Evolutionary conservation across 30 jellyfish, hydroid and myxozoan genomes (phyloP).

Genomic region (Hydra vulgaris): DNA sequence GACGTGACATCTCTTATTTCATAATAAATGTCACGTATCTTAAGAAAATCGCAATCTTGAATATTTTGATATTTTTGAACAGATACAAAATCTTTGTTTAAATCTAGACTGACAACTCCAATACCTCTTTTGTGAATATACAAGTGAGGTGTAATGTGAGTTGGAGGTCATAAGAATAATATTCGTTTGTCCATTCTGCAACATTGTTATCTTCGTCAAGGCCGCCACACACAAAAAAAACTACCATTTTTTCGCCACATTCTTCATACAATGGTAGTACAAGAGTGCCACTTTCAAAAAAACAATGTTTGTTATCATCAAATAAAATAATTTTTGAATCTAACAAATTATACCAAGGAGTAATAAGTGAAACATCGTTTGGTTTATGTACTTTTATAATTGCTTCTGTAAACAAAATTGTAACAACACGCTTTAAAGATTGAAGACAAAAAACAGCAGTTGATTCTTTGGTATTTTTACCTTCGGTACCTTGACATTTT

Average conservation of each 20-base stretch:
- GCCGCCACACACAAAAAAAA: neutral
- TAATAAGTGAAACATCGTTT: neutral
- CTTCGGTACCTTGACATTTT: neutral
- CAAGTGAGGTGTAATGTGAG: neutral
- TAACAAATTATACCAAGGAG: no score
- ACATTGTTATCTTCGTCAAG: neutral
- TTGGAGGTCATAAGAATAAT: neutral
- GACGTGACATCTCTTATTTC: neutral
- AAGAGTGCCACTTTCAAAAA: neutral
- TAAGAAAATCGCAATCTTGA: neutral
- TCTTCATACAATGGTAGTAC: neutral
- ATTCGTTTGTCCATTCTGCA: neutral
- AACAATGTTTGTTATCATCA: neutral
- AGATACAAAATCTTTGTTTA: neutral
- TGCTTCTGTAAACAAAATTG: neutral
- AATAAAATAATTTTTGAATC: neutral
- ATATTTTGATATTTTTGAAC: neutral
- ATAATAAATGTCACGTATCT: neutral
- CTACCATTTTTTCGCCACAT: neutral
- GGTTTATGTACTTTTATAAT: neutral
- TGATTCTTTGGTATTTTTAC: neutral
- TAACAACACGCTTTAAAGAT: neutral
- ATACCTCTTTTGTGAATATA: neutral
- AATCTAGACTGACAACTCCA: neutral
- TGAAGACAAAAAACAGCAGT: neutral